Conservation (phyloP, 1,140 invertebrate genomes). For the Drosophila tristis region DNA sequence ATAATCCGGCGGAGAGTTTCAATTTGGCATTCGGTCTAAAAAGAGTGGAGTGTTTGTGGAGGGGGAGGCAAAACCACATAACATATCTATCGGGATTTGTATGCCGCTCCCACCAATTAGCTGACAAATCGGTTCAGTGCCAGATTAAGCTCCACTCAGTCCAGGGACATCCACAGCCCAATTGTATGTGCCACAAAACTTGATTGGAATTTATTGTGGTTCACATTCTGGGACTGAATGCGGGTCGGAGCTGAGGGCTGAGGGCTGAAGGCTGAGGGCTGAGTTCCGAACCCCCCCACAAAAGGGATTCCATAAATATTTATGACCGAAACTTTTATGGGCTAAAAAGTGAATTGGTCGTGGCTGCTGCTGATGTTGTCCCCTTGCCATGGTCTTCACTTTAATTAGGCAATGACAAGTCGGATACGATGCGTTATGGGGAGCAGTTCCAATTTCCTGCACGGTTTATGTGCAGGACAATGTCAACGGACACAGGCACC, state of each 20-base stretch:
- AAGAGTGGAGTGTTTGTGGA: background rate
- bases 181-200: conserved; percentile 69
- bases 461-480: too few species aligned
- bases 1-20: conserved; percentile 45
- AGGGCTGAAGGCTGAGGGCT: too few species aligned
- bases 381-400: conserved; percentile 16
- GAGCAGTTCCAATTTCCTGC: conserved; percentile 5
- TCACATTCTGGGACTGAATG: background rate
- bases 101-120: conserved; percentile 60
- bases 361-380: background rate
- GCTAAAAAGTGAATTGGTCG: conserved; percentile 14
- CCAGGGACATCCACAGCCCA: conserved; percentile 46
- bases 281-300: conserved; percentile 7
- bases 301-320: conserved; percentile 50
- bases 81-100: conserved; percentile 55
- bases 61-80: conserved; percentile 34
- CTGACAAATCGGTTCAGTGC: conserved; percentile 46
- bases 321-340: conserved; percentile 37
- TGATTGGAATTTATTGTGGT: conserved; percentile 74
- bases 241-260: background rate
- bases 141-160: conserved; percentile 38
- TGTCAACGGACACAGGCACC: too few species aligned
- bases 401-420: conserved; percentile 50
- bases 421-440: background rate
- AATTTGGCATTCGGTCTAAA: conserved; percentile 34